A percentile compares a stretch with the other conserved stretches of the same genome.
phyloP scores from a whole-genome alignment of 1,140 invertebrate genomes.

The Drosophila miranda region DNA sequence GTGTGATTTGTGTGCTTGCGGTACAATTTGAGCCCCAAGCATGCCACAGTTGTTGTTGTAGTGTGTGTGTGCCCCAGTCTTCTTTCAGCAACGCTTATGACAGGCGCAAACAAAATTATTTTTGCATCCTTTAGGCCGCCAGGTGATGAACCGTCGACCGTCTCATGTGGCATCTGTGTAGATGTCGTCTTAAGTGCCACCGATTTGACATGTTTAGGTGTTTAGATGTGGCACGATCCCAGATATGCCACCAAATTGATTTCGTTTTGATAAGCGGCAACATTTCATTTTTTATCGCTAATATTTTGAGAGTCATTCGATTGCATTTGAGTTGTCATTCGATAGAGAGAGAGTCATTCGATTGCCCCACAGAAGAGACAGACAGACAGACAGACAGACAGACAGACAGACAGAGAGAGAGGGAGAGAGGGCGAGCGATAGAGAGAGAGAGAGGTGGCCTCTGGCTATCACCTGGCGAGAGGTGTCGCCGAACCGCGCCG shows the following conservation, averaged over 20 bases:
- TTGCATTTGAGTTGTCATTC: conserved; percentile 7
- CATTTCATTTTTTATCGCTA: conserved; percentile 41
- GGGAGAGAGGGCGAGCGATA: not conserved
- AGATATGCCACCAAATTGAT: conserved; percentile 69
- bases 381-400: conserved; percentile 17
- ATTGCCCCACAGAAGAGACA: conserved; percentile 7
- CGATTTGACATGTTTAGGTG: conserved; percentile 78
- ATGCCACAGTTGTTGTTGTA: conserved; percentile 59
- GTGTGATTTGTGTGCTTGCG: conserved; percentile 78
- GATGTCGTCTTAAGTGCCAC: conserved; percentile 69
- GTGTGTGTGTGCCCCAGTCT: conserved; percentile 32
- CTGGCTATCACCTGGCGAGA: conserved; percentile 38
- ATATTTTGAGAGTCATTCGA: conserved; percentile 31
- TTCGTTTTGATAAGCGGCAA: conserved; percentile 66
- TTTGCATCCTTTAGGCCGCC: conserved; percentile 25
- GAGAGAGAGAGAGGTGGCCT: conserved; percentile 14
- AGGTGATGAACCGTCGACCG: conserved; percentile 29
- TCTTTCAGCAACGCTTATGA: conserved; percentile 49
- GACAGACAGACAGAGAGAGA: conserved; percentile 7
- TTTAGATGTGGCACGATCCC: conserved; percentile 59
- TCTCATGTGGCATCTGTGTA: conserved; percentile 29
- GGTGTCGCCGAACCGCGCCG: conserved; percentile 39
- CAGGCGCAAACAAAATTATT: conserved; percentile 80
- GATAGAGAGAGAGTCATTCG: conserved; percentile 5
- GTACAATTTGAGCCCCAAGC: conserved; percentile 78